Evolutionary conservation across 1,140 invertebrate genomes (phyloP), one percentile per base, ranked within the genome.

Genomic region (Maconellicoccus hirsutus): DNA sequence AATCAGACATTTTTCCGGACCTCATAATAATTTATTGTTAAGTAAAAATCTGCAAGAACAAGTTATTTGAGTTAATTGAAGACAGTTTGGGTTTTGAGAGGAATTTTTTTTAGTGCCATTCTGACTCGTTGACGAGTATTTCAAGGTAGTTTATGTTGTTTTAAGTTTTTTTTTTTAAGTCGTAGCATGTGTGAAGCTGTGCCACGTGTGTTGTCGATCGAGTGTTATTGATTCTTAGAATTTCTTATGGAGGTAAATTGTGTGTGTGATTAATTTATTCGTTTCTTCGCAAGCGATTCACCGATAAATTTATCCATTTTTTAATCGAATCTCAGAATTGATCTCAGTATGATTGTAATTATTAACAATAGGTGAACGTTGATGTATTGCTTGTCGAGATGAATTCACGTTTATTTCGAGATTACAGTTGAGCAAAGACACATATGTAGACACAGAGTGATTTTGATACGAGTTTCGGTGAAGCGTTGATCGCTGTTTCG

Each of bases 11-110:
- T 82, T 92, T 71, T 92, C 90, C 3, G 90, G 90, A 39, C 89
- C 90, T 72, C 90, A 92, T 78, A 92, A 92, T 76, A 92, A 89
- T 80, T 81, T 92, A 75, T 83, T 92, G 59, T 83, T 92, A 74
- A 92, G 89, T 78, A 92, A 92, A 82, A 92, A 92, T 79, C 81
- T 92, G 75, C 89, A 89, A 76, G 89, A 66, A 25, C 25, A 25
- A 25, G 61, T 66, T 25, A 23, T 23, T 6, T 66, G 25, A 26
- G 10, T 23, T 66, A 12, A 19, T 3, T 14, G 61, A 66, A 8
- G 61, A 26, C 61, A 66, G 22, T 66, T 66, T 25, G 61, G 21
- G 61, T 66, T 25, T 66, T 26, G 61, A 66, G 61, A 66, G 61
- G 10, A 25, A 22, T 22, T 10, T 66, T 66, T 66, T 66, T 66